Conservation (phyloP, 2,113 vertebrate genomes). For the Microcebus lehilahytsara region DNA sequence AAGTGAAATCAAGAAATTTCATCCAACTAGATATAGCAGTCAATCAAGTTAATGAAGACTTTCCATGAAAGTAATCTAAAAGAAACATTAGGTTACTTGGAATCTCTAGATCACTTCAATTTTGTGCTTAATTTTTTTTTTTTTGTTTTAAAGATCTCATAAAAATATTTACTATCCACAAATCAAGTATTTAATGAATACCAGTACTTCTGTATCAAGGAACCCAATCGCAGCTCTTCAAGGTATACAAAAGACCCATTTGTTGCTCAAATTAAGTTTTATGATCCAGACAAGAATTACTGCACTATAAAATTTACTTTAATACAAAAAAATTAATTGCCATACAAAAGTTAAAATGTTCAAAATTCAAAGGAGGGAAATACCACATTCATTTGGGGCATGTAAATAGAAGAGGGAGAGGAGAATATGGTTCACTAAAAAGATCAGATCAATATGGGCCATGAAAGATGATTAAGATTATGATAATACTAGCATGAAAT, state of each 20-base stretch:
- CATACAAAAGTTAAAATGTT: neutral
- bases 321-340: constrained; percentile 29
- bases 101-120: constrained; percentile 57
- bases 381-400: neutral
- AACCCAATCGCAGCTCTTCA: neutral
- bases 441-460: neutral
- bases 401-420: neutral
- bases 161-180: constrained; percentile 32
- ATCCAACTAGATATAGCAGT: constrained; percentile 48
- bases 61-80: constrained; percentile 62
- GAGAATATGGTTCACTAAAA: constrained; percentile 1
- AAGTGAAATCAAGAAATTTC: constrained; percentile 66
- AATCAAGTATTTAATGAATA: constrained; percentile 35
- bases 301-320: constrained; percentile 47
- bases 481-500: neutral
- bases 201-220: neutral
- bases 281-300: constrained; percentile 17
- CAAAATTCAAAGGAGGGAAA: constrained; percentile 26
- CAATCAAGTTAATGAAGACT: constrained; percentile 54
- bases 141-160: constrained; percentile 56
- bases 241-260: neutral
- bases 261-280: constrained; percentile 53
- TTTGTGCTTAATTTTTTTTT: constrained; percentile 36
- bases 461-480: constrained; percentile 8
- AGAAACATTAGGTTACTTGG: constrained; percentile 46